phyloP scores from a whole-genome alignment of 2,888 invertebrate species.

The Dascillus cervinus region DNA sequence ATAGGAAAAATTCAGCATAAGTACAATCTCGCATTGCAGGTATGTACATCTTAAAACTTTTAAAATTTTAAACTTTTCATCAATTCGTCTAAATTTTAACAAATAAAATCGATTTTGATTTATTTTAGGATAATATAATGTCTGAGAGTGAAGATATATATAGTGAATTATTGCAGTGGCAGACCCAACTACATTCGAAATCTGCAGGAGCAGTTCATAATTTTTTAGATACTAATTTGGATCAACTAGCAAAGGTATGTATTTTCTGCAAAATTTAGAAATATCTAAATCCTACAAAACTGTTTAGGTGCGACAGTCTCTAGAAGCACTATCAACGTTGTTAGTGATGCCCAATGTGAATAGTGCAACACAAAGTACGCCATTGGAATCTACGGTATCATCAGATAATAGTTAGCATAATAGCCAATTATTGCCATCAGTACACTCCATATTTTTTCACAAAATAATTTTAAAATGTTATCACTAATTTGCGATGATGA shows the following conservation, averaged over 20 bases:
- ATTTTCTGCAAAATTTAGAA: too few relatives aligned
- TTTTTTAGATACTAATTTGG: conserved; percentile 68
- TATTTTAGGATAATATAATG: conserved; percentile 36
- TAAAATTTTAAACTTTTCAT: too few relatives aligned
- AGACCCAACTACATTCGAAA: conserved; percentile 60
- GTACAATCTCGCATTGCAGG: conserved; percentile 39
- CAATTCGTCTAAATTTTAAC: conserved; percentile 13
- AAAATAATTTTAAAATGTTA: too few relatives aligned
- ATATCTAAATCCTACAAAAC: too few relatives aligned
- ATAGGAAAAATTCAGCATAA: conserved; percentile 44
- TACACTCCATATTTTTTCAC: too few relatives aligned
- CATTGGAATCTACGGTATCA: conserved; percentile 3
- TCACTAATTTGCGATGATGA: too few relatives aligned
- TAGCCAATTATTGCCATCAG: not conserved
- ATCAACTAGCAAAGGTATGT: conserved; percentile 77
- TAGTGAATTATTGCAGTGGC: conserved; percentile 61
- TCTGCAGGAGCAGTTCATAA: conserved; percentile 65
- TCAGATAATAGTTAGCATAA: conserved; percentile 11
- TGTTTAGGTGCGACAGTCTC: conserved; percentile 65
- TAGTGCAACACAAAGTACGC: conserved; percentile 12
- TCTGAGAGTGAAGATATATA: conserved; percentile 55
- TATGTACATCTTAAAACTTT: conserved; percentile 20
- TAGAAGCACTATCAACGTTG: conserved; percentile 71
- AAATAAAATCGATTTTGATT: conserved; percentile 1
- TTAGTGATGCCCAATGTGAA: conserved; percentile 31